These are phyloP conservation scores for Pogonomyrmex barbatus DNA, from an alignment of 1,140 invertebrate species.

Conservation along the genomic window DNA sequence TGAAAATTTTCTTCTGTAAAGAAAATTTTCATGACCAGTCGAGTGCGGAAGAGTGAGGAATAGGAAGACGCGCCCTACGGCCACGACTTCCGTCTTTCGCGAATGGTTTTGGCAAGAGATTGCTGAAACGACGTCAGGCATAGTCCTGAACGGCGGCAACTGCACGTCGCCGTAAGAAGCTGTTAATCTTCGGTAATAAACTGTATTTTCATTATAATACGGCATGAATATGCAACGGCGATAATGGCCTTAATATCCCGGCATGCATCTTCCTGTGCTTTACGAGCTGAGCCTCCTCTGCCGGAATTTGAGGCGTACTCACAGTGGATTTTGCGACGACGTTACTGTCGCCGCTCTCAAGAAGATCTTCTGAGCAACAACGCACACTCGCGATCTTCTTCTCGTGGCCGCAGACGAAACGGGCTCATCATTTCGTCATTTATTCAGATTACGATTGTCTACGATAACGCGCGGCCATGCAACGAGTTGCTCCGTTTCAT, in stretches of 20 bases:
- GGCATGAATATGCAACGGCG: constrained; percentile 87
- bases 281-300: constrained; percentile 85
- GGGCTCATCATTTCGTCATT: constrained; percentile 49
- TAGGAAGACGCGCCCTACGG: constrained; percentile 5
- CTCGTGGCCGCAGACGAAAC: constrained; percentile 60
- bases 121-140: constrained; percentile 66
- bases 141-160: constrained; percentile 76
- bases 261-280: constrained; percentile 86
- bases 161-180: constrained; percentile 85
- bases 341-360: constrained; percentile 71
- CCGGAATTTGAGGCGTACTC: constrained; percentile 85
- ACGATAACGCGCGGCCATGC: not conserved
- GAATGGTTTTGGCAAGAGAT: constrained; percentile 62
- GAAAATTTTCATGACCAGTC: not conserved
- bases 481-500: not conserved
- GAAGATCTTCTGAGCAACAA: constrained; percentile 36
- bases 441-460: constrained; percentile 51
- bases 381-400: constrained; percentile 50
- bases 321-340: constrained; percentile 83
- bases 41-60: constrained; percentile 11
- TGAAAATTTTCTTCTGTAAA: not conserved
- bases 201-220: constrained; percentile 87
- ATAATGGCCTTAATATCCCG: constrained; percentile 87
- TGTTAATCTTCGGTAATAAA: constrained; percentile 87
- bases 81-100: constrained; percentile 47